A percentile compares a stretch with the other conserved stretches of the same genome.
Evolutionary conservation across 2,113 vertebrate species (phyloP).

Genomic region (Nansenia antarctica): DNA sequence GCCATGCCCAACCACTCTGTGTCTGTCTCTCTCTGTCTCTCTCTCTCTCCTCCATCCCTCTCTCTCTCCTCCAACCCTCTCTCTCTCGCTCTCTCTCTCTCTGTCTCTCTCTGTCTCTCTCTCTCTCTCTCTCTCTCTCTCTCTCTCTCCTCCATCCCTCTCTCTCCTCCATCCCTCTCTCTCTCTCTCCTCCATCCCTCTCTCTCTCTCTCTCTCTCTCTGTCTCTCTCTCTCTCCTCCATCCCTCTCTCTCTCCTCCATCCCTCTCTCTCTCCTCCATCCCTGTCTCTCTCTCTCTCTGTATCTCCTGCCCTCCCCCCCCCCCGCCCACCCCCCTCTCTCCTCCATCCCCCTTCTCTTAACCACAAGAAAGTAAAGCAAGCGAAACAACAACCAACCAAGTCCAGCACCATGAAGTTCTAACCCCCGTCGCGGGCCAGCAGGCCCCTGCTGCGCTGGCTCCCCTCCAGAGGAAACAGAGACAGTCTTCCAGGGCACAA

Average conservation of each 20-base stretch:
- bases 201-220: background rate
- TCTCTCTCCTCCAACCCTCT: background rate
- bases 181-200: too few relatives aligned
- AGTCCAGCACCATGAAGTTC: slow-evolving; percentile 1
- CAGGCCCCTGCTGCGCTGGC: slow-evolving; percentile 21
- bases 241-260: background rate
- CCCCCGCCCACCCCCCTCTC: too few relatives aligned
- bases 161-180: background rate
- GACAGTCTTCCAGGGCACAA: slow-evolving; percentile 23
- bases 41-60: background rate
- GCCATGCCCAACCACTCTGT: background rate
- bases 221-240: background rate
- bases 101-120: background rate
- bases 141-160: background rate
- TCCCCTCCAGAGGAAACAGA: slow-evolving; percentile 40
- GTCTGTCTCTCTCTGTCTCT: background rate
- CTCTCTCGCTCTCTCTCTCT: slow-evolving; percentile 3
- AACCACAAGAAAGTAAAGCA: slow-evolving; percentile 30
- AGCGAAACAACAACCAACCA: slow-evolving; percentile 32
- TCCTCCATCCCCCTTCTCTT: slow-evolving; percentile 4
- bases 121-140: background rate
- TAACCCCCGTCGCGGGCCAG: slow-evolving; percentile 44
- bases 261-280: too few relatives aligned
- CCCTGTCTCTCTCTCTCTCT: background rate
- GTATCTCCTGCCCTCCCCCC: background rate